Conservation (phyloP, 64 coral and sea anemone species). For the Stichodactyla helianthus region DNA sequence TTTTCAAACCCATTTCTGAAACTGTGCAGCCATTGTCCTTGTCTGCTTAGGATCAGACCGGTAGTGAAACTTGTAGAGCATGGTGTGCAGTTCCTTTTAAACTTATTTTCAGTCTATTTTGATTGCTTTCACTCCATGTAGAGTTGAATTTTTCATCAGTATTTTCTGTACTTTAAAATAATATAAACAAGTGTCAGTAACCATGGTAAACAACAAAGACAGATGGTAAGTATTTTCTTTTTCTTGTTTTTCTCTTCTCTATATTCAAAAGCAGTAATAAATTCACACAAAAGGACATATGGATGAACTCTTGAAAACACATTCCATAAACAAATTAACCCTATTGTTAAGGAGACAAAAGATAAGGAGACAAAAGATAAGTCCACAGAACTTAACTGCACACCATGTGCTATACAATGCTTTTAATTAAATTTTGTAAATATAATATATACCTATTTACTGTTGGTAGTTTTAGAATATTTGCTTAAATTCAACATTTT, state of each 20-base stretch:
- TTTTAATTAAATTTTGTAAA: slow-evolving; percentile 1
- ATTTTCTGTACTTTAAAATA: not conserved
- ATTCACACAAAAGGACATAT: not conserved
- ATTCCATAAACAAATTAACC: not conserved
- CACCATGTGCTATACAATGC: not conserved
- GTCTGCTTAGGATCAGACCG: slow-evolving; percentile 21
- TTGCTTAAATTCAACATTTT: too few species aligned
- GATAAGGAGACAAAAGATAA: not conserved
- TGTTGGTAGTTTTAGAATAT: not conserved
- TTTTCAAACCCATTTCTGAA: slow-evolving; percentile 61
- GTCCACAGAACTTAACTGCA: not conserved
- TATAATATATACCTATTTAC: not conserved
- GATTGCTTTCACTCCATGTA: not conserved
- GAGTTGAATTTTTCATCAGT: not conserved
- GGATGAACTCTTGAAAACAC: not conserved
- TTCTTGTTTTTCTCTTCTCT: not conserved
- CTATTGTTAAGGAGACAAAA: not conserved
- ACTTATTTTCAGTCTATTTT: not conserved
- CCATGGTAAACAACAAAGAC: not conserved
- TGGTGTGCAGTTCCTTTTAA: not conserved
- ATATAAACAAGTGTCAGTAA: not conserved
- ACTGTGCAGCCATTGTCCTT: slow-evolving; percentile 59
- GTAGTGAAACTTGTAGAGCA: not conserved
- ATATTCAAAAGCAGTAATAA: not conserved
- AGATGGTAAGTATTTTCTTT: not conserved